phyloP scores from a whole-genome alignment of 23 tunicate species.

The Ascidia mentula region DNA sequence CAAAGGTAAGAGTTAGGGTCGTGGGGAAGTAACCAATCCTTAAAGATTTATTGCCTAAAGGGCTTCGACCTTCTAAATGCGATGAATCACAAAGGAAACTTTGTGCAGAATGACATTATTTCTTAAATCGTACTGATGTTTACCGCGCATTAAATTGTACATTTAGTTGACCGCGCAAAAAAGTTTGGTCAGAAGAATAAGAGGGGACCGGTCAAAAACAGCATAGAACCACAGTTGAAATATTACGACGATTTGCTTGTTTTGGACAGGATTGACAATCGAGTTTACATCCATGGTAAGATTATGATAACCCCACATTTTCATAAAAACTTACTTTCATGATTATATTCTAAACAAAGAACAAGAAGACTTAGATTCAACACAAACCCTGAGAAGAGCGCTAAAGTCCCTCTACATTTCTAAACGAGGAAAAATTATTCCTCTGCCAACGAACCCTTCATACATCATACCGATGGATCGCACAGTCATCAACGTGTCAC shows the following conservation, averaged over 20 bases:
- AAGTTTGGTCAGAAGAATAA: too few species aligned
- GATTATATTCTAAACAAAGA: too few species aligned
- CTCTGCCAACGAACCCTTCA: conserved; percentile 4
- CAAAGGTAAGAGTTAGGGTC: too few species aligned
- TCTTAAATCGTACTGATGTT: too few species aligned
- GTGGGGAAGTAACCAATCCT: too few species aligned
- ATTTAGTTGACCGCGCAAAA: too few species aligned
- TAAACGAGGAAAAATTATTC: neutral
- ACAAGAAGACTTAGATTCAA: neutral
- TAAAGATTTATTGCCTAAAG: too few species aligned
- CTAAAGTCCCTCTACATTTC: conserved; percentile 4
- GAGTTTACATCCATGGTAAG: conserved; percentile 19
- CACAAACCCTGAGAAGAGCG: neutral
- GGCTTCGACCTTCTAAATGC: too few species aligned
- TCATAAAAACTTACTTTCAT: too few species aligned
- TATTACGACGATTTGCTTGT: neutral
- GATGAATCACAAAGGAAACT: too few species aligned
- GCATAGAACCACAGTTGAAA: neutral
- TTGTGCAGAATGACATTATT: too few species aligned
- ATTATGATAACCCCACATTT: neutral
- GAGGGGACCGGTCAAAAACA: neutral
- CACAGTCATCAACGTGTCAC: conserved; percentile 17
- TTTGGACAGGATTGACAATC: conserved; percentile 17
- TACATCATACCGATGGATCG: conserved; percentile 38
- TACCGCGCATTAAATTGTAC: too few species aligned